Base-by-base conservation (phyloP, 2,113 vertebrate genomes). In the Oceanodroma tethys region DNA sequence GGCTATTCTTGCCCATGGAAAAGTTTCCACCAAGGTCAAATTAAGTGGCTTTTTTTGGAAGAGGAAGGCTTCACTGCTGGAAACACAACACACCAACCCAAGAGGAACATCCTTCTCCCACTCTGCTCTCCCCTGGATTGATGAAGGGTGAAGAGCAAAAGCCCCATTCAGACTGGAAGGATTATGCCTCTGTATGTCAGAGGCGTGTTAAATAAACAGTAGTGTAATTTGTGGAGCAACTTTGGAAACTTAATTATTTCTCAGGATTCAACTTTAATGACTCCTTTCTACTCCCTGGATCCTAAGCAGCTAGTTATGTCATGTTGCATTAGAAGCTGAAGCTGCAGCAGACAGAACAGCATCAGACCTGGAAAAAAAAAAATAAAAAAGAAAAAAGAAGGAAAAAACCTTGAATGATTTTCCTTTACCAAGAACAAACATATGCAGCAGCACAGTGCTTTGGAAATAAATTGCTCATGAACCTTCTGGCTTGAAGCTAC, bases 401-500 rank as follows among this genome's bases (percentile, higher is more conserved):
- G 2, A 43, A 27, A 36, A 45, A 13, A 2, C 16, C 32, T 60
- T 38, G 32, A 88, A 65, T 11, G 5, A 8, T 72, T 92, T 86
- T 92, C 18, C 78, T 94, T 87, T 72, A 45, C 84, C n/a, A 86
- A 81, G 58, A 93, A 30, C 71, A 94, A 95, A 90, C 74, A 78
- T 34, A 66, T 47, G 68, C 68, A 55, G 59, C 32, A 86, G 79
- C 88, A 72, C 75, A 92, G 72, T 62, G 50, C 79, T 65, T 84
- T 66, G 59, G 53, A 86, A 96, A 76, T 84, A 94, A 96, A 96
- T 92, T 92, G 93, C 65, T 96, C 12, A 50, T 85, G 90, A 91
- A 73, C 83, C 82, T 87, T 90, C 90, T 91, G 65, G 45, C 86
- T 96, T 79, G 76, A 93, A 96, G 90, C 60, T 80, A 72, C 60